Conservation (phyloP, 1,140 invertebrate species). For the Saccostrea glomerata region DNA sequence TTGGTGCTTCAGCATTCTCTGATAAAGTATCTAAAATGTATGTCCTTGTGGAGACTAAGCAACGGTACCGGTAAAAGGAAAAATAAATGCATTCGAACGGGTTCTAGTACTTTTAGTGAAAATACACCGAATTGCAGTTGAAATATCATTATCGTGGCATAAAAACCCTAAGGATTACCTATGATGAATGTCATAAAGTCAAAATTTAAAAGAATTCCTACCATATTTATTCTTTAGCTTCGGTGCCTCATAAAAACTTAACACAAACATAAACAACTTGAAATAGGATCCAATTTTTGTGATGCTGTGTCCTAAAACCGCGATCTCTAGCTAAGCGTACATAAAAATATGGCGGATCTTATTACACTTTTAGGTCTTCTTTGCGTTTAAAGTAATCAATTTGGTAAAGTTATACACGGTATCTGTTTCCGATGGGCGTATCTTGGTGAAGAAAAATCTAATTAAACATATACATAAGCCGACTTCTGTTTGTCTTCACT, state of each 20-base stretch:
- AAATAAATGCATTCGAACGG: background rate
- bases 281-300: background rate
- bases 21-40: background rate
- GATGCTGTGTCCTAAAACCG: background rate
- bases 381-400: constrained; percentile 10
- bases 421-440: background rate
- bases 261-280: constrained; percentile 6
- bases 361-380: background rate
- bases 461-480: constrained; percentile 13
- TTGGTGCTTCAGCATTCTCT: background rate
- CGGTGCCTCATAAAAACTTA: background rate
- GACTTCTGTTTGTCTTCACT: constrained; percentile 24
- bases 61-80: too few species aligned
- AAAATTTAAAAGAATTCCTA: background rate
- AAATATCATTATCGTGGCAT: background rate
- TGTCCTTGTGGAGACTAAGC: background rate
- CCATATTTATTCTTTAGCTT: background rate
- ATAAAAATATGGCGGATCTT: constrained; percentile 10
- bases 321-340: background rate
- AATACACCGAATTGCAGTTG: background rate
- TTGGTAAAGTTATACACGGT: background rate
- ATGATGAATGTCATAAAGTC: background rate
- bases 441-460: constrained; percentile 12
- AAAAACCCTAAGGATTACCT: background rate
- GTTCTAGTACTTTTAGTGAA: background rate